Base-by-base conservation (phyloP, 2,888 invertebrate genomes). In the Proisotoma minuta region DNA sequence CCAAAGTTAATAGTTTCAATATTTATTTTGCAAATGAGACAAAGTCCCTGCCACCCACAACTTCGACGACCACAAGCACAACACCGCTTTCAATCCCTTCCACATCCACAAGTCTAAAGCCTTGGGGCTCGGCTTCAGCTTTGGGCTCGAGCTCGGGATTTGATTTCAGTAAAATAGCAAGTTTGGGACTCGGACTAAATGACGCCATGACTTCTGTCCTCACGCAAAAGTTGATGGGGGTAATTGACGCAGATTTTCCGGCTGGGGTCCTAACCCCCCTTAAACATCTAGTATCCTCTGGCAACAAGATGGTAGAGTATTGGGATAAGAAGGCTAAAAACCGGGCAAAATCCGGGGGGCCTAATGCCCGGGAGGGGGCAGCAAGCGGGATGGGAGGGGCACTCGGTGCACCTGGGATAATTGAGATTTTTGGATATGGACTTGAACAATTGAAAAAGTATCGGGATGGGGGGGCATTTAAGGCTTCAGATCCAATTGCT, bases 381-480 rank as follows among this genome's bases (percentile, higher is more conserved):
- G 62, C 69, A 1, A 66, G 70, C 10, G 72, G 72, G 2, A 70
- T 74, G 43, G 69, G 72, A 0, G 73, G 72, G 57, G 66, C 72
- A 66, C 57, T 74, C 49, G 73, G 70, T n/a, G 62, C 69, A 1
- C 68, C 71, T 10, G 72, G 72, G 2, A 70, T 74, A 43, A 68
- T 74, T 0, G 73, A 74, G 57, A 68, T 74, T 66, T 59, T 74
- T 49, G 73, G 70, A 3, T 71, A 72, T 65, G 73, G 73, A 5
- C 61, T 74, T 39, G 71, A 72, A 23, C 70, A 72, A 58, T 50
- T 74, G 22, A 74, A 74, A 49, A 68, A 67, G 47, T 72, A 71
- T 49, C 63, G 72, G n/a, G 73, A 74, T 62, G 73, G 73, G 5
- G 68, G 69, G 34, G 39, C 59, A 0, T 63, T 74, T 47, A 60